phyloP scores from a whole-genome alignment of 2,113 vertebrate species.

The Gallinago undulata region DNA sequence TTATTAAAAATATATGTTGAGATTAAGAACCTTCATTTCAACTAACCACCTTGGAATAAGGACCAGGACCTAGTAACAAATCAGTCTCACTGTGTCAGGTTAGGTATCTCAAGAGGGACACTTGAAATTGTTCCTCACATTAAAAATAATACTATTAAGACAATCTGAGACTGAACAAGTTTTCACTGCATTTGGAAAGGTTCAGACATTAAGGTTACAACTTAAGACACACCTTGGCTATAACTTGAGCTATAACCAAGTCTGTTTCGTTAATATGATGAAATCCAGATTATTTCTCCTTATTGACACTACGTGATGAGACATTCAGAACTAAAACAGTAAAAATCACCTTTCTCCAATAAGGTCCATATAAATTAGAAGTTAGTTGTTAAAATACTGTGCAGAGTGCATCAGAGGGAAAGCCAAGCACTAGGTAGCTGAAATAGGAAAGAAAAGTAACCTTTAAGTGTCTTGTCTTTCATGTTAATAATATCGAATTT shows the following conservation, averaged over 20 bases:
- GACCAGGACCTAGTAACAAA: neutral
- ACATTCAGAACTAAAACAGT: neutral
- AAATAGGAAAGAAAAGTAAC: constrained; percentile 42
- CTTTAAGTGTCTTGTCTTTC: constrained; percentile 59
- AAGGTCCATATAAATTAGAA: neutral
- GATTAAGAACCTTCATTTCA: neutral
- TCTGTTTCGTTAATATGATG: neutral
- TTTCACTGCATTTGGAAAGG: neutral
- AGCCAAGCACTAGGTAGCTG: neutral
- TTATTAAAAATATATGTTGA: neutral
- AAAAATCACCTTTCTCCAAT: neutral
- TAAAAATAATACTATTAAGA: neutral
- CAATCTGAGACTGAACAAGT: neutral
- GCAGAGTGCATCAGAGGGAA: neutral
- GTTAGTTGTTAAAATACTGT: neutral
- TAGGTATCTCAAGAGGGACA: neutral
- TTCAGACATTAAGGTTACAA: neutral
- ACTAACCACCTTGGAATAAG: neutral
- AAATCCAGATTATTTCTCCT: neutral
- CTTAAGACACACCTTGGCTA: neutral
- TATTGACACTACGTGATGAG: neutral
- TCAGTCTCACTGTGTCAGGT: neutral
- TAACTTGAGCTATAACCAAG: neutral
- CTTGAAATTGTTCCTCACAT: neutral
- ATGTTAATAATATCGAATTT: constrained; percentile 64